These are phyloP conservation scores for Corvus cornix DNA, from an alignment of 2,113 vertebrate species.

Conservation along the genomic window DNA sequence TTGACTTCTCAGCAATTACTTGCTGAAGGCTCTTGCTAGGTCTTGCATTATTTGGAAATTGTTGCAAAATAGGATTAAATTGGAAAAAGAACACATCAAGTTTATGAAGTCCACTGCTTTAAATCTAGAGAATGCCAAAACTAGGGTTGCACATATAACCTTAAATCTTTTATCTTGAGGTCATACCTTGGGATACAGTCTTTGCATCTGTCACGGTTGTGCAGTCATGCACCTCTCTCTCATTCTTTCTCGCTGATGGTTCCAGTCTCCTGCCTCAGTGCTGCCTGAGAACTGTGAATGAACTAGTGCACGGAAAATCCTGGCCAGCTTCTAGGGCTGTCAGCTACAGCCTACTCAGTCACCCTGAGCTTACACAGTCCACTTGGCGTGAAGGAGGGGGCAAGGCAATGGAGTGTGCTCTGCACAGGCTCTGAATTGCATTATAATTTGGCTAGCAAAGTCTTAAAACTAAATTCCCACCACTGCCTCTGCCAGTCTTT, in stretches of 20 bases:
- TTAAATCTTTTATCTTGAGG: not conserved
- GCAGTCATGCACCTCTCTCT: not conserved
- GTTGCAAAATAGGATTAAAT: not conserved
- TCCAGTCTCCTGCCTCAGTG: not conserved
- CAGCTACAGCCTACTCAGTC: not conserved
- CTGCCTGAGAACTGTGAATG: not conserved
- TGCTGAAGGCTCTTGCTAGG: not conserved
- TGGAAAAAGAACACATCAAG: not conserved
- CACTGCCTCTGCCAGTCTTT: not conserved
- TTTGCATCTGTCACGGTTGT: not conserved
- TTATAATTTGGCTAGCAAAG: not conserved
- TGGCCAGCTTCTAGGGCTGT: not conserved
- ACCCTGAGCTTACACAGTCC: not conserved
- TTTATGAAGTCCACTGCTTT: constrained; percentile 20
- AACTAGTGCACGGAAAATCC: not conserved
- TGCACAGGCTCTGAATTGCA: not conserved
- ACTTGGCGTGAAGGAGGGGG: not conserved
- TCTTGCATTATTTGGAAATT: not conserved
- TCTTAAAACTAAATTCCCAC: not conserved
- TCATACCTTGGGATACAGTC: not conserved
- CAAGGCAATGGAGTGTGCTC: not conserved
- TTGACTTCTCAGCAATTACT: not conserved
- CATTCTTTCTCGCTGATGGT: not conserved
- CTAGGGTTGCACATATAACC: not conserved
- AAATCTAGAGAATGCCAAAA: constrained; percentile 42